phyloP scores from a whole-genome alignment of 2,888 invertebrate species.

The Diabrotica balteata region DNA sequence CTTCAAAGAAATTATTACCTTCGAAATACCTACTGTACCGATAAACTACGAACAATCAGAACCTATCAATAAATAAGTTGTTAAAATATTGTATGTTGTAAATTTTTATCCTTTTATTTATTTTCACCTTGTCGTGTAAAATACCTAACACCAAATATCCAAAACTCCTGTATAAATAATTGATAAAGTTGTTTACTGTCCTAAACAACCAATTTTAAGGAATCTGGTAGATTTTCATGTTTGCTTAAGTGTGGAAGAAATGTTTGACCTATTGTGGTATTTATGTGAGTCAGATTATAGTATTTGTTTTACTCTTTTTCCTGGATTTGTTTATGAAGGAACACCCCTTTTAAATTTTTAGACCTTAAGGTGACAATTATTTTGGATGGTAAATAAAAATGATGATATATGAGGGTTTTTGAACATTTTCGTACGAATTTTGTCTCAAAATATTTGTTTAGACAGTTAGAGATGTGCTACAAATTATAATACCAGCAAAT shows the following conservation, averaged over 20 bases:
- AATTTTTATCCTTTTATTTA: background rate
- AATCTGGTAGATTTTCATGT: slow-evolving; percentile 8
- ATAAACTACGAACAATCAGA: too few relatives aligned
- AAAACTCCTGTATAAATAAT: slow-evolving; percentile 16
- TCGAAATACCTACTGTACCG: too few relatives aligned
- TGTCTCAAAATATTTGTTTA: too few relatives aligned
- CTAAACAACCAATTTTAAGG: slow-evolving; percentile 13
- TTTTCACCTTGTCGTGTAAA: slow-evolving; percentile 3
- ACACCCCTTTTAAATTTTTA: background rate
- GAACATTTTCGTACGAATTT: too few relatives aligned
- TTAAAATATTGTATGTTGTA: too few relatives aligned
- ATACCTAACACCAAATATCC: slow-evolving; percentile 12
- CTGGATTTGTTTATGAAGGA: slow-evolving; percentile 8
- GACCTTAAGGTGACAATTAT: slow-evolving; percentile 1
- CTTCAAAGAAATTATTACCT: too few relatives aligned
- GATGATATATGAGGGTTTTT: too few relatives aligned
- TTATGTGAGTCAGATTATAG: slow-evolving; percentile 6
- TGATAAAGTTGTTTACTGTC: slow-evolving; percentile 13
- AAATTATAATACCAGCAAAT: too few relatives aligned
- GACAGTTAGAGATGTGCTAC: too few relatives aligned
- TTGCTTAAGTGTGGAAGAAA: slow-evolving; percentile 5
- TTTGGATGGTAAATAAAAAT: background rate
- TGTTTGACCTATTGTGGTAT: slow-evolving; percentile 8
- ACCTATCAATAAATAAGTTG: too few relatives aligned
- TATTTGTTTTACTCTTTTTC: slow-evolving; percentile 5